Base-by-base conservation (phyloP, 2,113 vertebrate genomes). In the Scomber scombrus region DNA sequence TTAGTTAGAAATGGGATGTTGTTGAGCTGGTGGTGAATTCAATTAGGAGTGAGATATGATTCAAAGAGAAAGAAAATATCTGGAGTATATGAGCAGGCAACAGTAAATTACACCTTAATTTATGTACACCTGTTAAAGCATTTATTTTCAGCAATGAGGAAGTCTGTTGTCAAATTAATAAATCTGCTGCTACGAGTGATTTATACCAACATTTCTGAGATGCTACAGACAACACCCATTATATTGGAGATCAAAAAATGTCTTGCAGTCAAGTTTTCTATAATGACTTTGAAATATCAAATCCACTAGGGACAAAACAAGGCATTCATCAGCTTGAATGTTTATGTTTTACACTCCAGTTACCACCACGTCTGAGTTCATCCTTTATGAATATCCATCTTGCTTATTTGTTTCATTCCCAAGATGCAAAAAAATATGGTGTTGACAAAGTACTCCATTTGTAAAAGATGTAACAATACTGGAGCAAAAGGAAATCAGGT, bases 251-350 rank as follows among this genome's bases (percentile, higher is more conserved):
- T 65, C 1, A 9, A 26, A 68, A 72, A 47, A 55, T 73, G 18
- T 23, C 1, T 73, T 49, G 9, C 18, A 82, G 71, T 26, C 49
- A 80, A 74, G 2, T 74, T 34, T 81, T 74, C 34, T 71, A 71
- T 23, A 34, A 72, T 76, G 4, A 34, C 31, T 71, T 58, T 57
- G 51, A 76, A 76, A 71, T 29, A 65, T 58, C 45, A 52, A 76
- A 71, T n/a, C 46, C 3, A 40, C 26, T 49, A 15, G 49, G 55
- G 15, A 62, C 29, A 16, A 68, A 73, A 49, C 0, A 56, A 43
- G 29, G 26, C n/a, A 75, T 75, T 67, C 23, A 69, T 11, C 19
- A 81, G 50, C n/a, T 82, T 71, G 46, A 34, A 54, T 71, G 46
- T 16, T 62, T 71, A 11, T 54, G n/a, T 65, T 71, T 77, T 29